Evolutionary conservation across 2,888 invertebrate species (phyloP).

Genomic region (Stenchaetothrips biformis): DNA sequence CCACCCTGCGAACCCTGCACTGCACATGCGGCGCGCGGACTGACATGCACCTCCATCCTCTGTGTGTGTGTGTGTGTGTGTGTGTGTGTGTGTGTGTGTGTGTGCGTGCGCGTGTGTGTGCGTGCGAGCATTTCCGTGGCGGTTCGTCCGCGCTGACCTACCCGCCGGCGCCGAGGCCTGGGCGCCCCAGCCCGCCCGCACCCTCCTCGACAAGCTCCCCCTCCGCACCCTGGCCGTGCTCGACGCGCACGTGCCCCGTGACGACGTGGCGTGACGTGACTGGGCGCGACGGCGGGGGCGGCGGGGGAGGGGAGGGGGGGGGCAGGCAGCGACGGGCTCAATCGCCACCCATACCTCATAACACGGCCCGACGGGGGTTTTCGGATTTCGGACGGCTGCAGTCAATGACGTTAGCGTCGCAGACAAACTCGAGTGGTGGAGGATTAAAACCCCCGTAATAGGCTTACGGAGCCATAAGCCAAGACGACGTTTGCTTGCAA

Average conservation of each 20-base stretch:
- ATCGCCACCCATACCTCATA: background rate
- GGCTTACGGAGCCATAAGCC: too few species aligned
- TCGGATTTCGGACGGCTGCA: too few species aligned
- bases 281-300: conserved; percentile 28
- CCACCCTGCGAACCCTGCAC: background rate
- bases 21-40: background rate
- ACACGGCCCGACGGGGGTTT: too few species aligned
- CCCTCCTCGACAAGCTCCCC: conserved; percentile 19
- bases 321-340: background rate
- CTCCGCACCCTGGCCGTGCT: background rate
- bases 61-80: background rate
- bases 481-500: too few species aligned
- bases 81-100: background rate
- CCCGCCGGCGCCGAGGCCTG: background rate
- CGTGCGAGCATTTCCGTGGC: background rate
- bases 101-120: background rate
- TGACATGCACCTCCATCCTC: background rate
- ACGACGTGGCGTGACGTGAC: conserved; percentile 22
- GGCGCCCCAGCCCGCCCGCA: conserved; percentile 41
- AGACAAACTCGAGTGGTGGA: too few species aligned
- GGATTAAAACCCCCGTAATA: too few species aligned
- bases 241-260: conserved; percentile 1
- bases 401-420: too few species aligned
- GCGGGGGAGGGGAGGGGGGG: conserved; percentile 30
- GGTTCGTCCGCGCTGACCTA: background rate